Base-by-base conservation (phyloP, 2,113 vertebrate genomes). In the Aplodontia rufa region DNA sequence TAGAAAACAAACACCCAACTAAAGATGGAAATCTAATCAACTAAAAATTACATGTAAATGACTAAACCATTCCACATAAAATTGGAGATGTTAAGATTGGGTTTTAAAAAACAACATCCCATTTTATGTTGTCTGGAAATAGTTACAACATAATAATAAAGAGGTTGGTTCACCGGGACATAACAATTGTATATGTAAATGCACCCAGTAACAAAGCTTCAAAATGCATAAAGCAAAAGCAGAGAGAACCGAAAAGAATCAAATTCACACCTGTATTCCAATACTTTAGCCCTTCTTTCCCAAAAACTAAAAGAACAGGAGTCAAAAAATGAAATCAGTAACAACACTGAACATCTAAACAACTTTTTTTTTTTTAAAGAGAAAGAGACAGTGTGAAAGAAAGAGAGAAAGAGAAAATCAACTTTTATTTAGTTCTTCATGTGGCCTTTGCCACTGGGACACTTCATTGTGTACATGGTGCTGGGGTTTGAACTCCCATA, bases 191-290 rank as follows among this genome's bases (percentile, higher is more conserved):
- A 58, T 85, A 90, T 16, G 0, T 28, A 6, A 47, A 58, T 42
- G 16, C 16, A 47, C 16, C n/a, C 84, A 88, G 69, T 58, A 91
- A 90, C n/a, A 62, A 40, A 84, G 45, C 42, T 88, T 91, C 47
- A 84, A 91, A 93, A 88, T 35, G 78, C n/a, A n/a, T n/a, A n/a
- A n/a, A n/a, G n/a, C 19, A 58, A 53, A 87, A 69, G 37, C 42
- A 75, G 58, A 26, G 24, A 97, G 83, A 91, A 49, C 17, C 26
- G 32, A 79, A 93, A 8, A 93, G 30, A 93, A 51, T 91, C 6
- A n/a, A 91, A 90, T 69, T 92, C 19, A 26, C 16, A 40, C 91
- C 1, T 84, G 1, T 24, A 82, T 72, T 85, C 69, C 45, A 84
- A 88, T 47, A 83, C n/a, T 87, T 95, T n/a, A 84, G 79, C 5